A percentile compares a stretch with the other conserved stretches of the same genome.
Conservation (phyloP, 2,888 invertebrate genomes). For the Orchesella flavescens region DNA sequence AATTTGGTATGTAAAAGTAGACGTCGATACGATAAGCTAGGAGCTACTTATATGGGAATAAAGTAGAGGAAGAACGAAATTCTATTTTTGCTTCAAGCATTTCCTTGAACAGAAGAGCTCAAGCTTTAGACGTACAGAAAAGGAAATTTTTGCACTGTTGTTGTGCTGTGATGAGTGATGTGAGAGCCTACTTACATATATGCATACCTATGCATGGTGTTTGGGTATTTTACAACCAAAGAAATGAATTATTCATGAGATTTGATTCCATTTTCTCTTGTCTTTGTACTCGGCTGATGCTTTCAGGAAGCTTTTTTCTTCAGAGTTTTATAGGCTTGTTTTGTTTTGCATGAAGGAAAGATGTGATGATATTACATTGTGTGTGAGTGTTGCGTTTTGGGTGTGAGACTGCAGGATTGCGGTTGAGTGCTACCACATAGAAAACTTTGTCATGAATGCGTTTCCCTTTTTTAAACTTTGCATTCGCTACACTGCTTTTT, state of each 20-base stretch:
- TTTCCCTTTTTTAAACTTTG: too few relatives aligned
- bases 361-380: not conserved
- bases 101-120: not conserved
- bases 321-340: not conserved
- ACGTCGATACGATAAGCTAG: not conserved
- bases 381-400: not conserved
- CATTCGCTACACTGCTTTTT: too few relatives aligned
- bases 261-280: constrained; percentile 38
- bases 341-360: constrained; percentile 2
- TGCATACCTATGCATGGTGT: not conserved
- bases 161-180: not conserved
- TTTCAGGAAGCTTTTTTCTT: not conserved
- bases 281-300: not conserved
- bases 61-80: not conserved
- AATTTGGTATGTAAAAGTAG: too few relatives aligned
- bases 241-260: constrained; percentile 39
- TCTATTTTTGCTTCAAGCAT: not conserved
- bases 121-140: not conserved
- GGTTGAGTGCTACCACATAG: not conserved
- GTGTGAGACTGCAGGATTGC: not conserved
- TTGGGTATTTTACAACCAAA: constrained; percentile 11
- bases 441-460: not conserved
- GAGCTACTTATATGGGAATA: not conserved
- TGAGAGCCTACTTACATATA: not conserved
- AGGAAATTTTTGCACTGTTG: not conserved